These are phyloP conservation scores for Grammomys dolichurus DNA, from an alignment of 2,113 vertebrate genomes.

Conservation along the genomic window DNA sequence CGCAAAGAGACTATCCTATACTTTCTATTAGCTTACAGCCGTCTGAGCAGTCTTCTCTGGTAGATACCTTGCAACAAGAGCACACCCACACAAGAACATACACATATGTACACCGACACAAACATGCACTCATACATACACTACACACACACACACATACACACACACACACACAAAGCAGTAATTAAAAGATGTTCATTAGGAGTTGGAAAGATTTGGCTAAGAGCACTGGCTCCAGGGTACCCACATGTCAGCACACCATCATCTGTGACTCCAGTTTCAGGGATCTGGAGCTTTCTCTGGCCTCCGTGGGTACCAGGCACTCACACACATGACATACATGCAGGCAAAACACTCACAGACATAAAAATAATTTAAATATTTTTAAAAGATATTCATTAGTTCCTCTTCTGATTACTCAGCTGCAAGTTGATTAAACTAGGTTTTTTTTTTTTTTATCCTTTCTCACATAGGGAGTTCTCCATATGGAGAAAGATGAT, in stretches of 20 bases:
- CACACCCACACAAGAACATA: neutral
- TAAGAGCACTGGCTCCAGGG: neutral
- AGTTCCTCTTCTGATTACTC: neutral
- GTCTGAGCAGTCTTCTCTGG: neutral
- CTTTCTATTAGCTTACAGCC: neutral
- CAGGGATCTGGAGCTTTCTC: neutral
- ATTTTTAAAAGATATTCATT: neutral
- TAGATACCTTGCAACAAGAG: neutral
- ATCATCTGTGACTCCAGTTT: neutral
- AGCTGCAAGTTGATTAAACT: neutral
- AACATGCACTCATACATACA: neutral
- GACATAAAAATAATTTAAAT: neutral
- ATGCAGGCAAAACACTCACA: neutral
- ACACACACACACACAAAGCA: neutral
- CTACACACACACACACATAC: neutral
- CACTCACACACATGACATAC: neutral
- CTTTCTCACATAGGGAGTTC: neutral
- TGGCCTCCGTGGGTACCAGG: neutral
- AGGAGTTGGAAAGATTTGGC: neutral
- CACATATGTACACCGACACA: neutral
- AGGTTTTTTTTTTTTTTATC: neutral
- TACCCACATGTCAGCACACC: neutral
- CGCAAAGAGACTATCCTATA: no score
- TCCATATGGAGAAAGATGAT: neutral
- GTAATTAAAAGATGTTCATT: neutral